Evolutionary conservation across 2,113 vertebrate species (phyloP).

Genomic region (Bubo blakistoni): DNA sequence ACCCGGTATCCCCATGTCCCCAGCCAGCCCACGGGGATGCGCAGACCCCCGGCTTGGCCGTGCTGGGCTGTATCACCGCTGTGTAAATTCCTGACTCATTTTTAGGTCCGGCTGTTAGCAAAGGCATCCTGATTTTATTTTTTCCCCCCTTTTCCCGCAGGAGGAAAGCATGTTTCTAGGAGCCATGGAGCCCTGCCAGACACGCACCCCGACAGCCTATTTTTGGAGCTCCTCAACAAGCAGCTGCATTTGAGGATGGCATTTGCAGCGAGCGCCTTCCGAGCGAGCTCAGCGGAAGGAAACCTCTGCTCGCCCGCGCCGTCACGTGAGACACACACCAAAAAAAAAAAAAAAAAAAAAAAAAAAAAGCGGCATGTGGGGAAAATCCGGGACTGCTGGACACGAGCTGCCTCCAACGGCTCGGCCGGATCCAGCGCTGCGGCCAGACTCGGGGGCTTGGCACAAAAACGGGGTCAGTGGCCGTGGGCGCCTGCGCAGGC

Average conservation of each 20-base stretch:
- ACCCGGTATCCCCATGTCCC: background rate
- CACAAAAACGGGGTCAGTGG: background rate
- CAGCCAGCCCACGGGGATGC: background rate
- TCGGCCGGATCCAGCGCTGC: rapidly evolving
- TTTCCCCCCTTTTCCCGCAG: rapidly evolving
- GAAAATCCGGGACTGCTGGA: background rate
- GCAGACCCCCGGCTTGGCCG: background rate
- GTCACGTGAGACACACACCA: background rate
- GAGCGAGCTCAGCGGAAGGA: background rate
- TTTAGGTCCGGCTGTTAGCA: background rate
- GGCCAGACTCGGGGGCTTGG: background rate
- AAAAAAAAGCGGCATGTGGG: background rate
- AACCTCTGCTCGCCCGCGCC: background rate
- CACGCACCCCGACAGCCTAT: background rate
- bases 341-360: background rate
- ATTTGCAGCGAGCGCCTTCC: background rate
- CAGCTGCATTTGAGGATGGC: background rate
- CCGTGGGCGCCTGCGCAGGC: background rate
- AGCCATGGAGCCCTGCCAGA: background rate
- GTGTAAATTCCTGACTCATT: background rate
- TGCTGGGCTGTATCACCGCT: rapidly evolving
- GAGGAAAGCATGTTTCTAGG: background rate
- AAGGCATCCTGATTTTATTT: background rate
- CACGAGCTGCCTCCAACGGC: background rate
- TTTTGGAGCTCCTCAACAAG: background rate